A percentile compares a stretch with the other conserved stretches of the same genome.
Evolutionary conservation across 2,888 invertebrate species (phyloP).

Genomic region (Nomada lathburiana): DNA sequence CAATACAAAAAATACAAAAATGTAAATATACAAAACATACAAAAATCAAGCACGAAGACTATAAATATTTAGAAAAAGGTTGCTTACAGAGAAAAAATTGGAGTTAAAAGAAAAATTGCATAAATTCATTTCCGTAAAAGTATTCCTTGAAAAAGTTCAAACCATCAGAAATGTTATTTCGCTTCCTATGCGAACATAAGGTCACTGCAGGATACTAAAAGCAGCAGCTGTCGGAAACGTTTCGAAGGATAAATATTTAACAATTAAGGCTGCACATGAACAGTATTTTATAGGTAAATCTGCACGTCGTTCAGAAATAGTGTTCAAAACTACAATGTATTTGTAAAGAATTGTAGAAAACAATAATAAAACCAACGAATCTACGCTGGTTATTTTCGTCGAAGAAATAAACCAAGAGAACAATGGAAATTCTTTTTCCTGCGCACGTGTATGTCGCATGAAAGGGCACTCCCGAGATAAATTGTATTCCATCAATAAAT

Average conservation of each 20-base stretch:
- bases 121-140: background rate
- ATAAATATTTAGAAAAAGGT: background rate
- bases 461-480: background rate
- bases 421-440: background rate
- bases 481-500: slow-evolving; percentile 23
- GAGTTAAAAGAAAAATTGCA: background rate
- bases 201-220: background rate
- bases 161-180: background rate
- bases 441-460: background rate
- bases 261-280: background rate
- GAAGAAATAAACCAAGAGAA: background rate
- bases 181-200: background rate
- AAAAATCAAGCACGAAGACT: background rate
- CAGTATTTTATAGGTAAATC: too few relatives aligned
- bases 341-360: background rate
- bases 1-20: too few relatives aligned
- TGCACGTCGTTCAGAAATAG: too few relatives aligned
- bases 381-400: too few relatives aligned
- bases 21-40: background rate
- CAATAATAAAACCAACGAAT: too few relatives aligned
- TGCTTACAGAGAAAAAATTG: too few relatives aligned
- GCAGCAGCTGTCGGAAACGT: background rate
- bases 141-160: background rate
- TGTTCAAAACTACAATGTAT: background rate
- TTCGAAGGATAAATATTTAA: background rate